Base-by-base conservation (phyloP, 2,797 vertebrate genomes). In the Halcyon leucocephala region DNA sequence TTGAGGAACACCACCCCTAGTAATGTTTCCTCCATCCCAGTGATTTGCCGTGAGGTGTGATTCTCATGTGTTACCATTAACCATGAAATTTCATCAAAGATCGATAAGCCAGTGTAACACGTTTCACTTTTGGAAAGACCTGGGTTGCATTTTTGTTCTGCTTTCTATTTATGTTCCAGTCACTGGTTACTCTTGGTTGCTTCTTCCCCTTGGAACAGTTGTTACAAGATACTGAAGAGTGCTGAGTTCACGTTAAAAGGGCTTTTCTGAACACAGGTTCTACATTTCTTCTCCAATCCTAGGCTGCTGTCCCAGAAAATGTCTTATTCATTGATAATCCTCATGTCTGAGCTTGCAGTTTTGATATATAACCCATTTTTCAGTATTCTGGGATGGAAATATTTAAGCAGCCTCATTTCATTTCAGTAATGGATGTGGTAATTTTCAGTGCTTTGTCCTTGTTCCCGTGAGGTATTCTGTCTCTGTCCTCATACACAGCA, bases 371-470 rank as follows among this genome's bases (percentile, higher is more conserved):
- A 92, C 86, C 67, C n/a, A 16, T 73, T 95, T 96, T 83, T 58
- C 42, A 77, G 70, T 84, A 4, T 95, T 90, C 86, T 87, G 92
- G 78, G 62, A 80, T 92, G 78, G 86, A 94, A 89, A 20, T 81
- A 89, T 93, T 95, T 84, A 84, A 90, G 74, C 78, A 91, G 83
- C 83, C 86, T 96, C 78, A 91, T 93, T 96, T 96, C 90, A 82
- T 94, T 96, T 90, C 42, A 51, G 89, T 95, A 93, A 89, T 93
- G 93, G 89, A 93, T 94, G 93, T 96, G 84, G 95, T 96, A 89
- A 96, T 93, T 95, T 94, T 91, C 95, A 89, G 83, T 89, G 67
- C 95, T 94, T 96, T 97, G 93, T 97, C 92, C 69, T 90, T 87
- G 86, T 86, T 96, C 95, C 88, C 81, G 48, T 67, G 90, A 96